A percentile compares a stretch with the other conserved stretches of the same genome.
Conservation (phyloP, 2,888 invertebrate genomes). For the Lacanobia oleracea region DNA sequence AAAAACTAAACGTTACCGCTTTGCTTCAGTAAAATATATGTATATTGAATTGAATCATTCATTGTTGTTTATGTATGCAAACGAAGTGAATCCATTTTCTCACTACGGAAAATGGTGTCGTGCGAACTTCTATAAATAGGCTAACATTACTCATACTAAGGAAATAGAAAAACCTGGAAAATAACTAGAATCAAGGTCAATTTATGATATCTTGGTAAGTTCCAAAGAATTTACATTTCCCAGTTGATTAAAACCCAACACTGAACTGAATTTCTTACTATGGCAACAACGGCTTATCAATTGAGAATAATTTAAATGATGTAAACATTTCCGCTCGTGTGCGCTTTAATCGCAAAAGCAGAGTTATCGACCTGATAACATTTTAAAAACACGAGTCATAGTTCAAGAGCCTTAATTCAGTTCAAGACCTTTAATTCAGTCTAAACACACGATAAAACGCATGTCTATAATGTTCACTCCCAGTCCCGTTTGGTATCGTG, state of each 20-base stretch:
- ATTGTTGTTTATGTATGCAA: constrained; percentile 16
- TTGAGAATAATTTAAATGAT: constrained; percentile 26
- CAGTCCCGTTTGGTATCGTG: constrained; percentile 22
- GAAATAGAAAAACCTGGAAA: constrained; percentile 1
- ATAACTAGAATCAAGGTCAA: neutral
- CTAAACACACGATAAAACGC: neutral
- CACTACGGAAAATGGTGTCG: constrained; percentile 18
- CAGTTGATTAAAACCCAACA: neutral
- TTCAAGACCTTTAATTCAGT: neutral
- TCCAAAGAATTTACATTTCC: neutral
- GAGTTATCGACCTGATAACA: constrained; percentile 19
- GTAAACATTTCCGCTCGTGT: constrained; percentile 48
- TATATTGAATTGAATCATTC: constrained; percentile 19
- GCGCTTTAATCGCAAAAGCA: constrained; percentile 20
- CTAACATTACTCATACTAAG: neutral
- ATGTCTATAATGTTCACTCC: constrained; percentile 11
- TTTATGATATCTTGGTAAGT: neutral
- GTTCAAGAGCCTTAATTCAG: constrained; percentile 12
- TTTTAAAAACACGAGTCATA: neutral
- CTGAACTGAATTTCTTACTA: constrained; percentile 1
- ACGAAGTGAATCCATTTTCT: constrained; percentile 21
- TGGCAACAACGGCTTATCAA: constrained; percentile 36
- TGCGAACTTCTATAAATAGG: neutral
- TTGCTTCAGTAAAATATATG: neutral
- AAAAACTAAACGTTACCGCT: constrained; percentile 1